Evolutionary conservation across 2,113 vertebrate species (phyloP), one percentile per base, ranked within the genome.

Genomic region (Numida meleagris): DNA sequence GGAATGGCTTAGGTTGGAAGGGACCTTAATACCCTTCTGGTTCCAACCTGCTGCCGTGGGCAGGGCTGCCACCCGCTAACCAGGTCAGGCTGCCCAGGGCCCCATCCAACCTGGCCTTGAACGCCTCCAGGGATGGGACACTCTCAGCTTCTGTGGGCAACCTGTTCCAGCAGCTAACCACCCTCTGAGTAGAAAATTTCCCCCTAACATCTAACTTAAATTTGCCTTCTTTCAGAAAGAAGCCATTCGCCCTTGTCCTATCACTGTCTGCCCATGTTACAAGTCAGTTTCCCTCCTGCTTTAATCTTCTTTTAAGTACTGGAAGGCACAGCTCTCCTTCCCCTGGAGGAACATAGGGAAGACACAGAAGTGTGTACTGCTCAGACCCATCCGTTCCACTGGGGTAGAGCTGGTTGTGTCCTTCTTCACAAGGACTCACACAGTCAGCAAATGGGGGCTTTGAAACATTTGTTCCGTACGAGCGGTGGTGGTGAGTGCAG

Each of bases 401-500:
- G 14, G 2, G 2, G 6, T 29, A 29, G 24, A 27, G 27, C 3
- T 12, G 74, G 23, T 38, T 9, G 0, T 3, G 3, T 13, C 8
- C 14, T 45, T 61, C 18, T 42, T 58, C 24, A 29, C 24, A 0
- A 4, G 38, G 33, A 53, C 58, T 38, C 7, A 2, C 59, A 5
- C 3, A 9, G 48, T 19, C 2, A 1, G 11, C n/a, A 27, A 14
- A 1, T 2, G 3, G 40, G 36, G 5, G 2, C n/a, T 45, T 51
- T 65, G 7, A 19, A 40, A 63, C 25, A 7, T 40, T 17, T 40
- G 34, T 40, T 78, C 16, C n/a, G 5, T 10, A 0, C 1, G 0
- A 16, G 5, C 21, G 7, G 61, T 7, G 4, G 5, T 9, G 36
- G 34, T 12, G 72, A 34, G n/a, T 17, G 1, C 0, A 33, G 45